phyloP scores from a whole-genome alignment of 2,888 invertebrate genomes.

The Iselma pallidipennis region DNA sequence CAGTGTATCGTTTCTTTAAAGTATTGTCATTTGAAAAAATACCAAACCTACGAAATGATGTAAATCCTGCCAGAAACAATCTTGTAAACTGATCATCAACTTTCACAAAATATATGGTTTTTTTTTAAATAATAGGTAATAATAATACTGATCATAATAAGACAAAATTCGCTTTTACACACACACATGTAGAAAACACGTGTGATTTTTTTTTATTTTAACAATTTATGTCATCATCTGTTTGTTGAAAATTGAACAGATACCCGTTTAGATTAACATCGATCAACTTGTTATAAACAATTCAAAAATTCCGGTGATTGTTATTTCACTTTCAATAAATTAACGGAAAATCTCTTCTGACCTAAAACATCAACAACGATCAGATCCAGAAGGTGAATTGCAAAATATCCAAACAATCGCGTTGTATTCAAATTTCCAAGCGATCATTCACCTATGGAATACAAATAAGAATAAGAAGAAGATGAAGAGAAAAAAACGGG shows the following conservation, averaged over 20 bases:
- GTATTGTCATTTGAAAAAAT: no score
- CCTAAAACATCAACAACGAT: not conserved
- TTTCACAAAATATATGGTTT: no score
- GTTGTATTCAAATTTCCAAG: not conserved
- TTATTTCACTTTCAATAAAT: constrained; percentile 1
- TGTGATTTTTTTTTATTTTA: not conserved
- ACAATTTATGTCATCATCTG: not conserved
- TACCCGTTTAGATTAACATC: not conserved
- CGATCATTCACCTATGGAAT: not conserved
- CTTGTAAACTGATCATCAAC: no score
- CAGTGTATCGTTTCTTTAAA: no score
- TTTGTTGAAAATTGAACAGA: constrained; percentile 1
- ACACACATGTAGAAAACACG: no score
- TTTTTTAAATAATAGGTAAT: no score
- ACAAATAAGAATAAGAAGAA: no score
- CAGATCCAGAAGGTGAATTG: not conserved
- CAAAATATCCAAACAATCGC: not conserved
- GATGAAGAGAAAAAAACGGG: not conserved
- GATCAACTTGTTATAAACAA: not conserved
- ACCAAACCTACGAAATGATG: no score
- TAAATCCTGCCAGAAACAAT: no score
- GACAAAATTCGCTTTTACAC: not conserved
- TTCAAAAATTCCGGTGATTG: constrained; percentile 3
- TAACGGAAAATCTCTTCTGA: not conserved
- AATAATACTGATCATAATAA: no score